Base-by-base conservation (phyloP, 2,888 invertebrate genomes). In the Ennomos quercinarius region DNA sequence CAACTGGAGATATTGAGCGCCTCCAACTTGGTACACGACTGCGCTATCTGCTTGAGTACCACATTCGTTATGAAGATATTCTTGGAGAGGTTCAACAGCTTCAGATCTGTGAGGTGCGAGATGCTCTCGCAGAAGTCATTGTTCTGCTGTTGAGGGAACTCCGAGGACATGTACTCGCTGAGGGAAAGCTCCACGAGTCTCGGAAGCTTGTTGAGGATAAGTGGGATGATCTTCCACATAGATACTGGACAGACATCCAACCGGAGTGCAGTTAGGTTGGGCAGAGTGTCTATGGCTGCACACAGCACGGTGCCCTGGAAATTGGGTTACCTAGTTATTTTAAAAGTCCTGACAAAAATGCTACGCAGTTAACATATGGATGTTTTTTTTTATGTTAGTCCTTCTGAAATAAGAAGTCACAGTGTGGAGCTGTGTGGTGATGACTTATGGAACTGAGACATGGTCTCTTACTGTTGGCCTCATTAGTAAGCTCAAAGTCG, bases 21-120 rank as follows among this genome's bases (percentile, higher is more conserved):
- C 64, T 84, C 80, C 39, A 94, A 66, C 43, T 91, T 84, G 8
- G 77, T 71, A 65, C 94, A 94, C 11, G 84, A 78, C 61, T 86
- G 84, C 0, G 93, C 89, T 8, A 95, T 73, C 46, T 82, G 85
- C 67, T 89, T 87, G 60, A 95, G 57, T 17, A 94, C 90, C 1
- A 85, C 78, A 70, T 95, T 93, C 0, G 87, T 91, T 13, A 95
- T 89, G 53, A 86, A 83, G 6, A 83, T 74, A 61, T 93, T 94
- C 51, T 82, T 79, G 66, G 84, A 86, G 43, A 94, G 64, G 66
- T 91, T 89, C 45, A 94, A 68, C 0, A 69, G 70, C 70, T 87
- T 91, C 61, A 94, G 76, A 66, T 93, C 88, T 0, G 81, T 80
- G 10, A 94, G 76, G 0, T 76, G 80, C 0, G 85, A 74, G 8